Base-by-base conservation (phyloP, 2,113 vertebrate species). In the Hirundichthys speculiger region DNA sequence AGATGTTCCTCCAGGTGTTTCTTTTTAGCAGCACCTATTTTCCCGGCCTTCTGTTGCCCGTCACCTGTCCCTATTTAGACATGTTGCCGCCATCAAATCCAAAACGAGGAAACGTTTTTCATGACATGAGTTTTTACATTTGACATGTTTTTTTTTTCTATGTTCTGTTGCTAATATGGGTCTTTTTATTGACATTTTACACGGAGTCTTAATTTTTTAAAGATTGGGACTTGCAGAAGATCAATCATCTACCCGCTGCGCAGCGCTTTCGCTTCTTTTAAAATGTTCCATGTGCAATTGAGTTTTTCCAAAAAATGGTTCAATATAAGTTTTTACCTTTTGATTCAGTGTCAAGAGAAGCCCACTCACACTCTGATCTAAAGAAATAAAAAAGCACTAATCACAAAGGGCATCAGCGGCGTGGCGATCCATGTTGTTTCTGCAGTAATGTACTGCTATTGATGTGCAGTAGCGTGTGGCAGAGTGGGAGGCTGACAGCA, bases 401-500 rank as follows among this genome's bases (percentile, higher is more conserved):
- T 66, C 58, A 82, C 66, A 77, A 69, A 74, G 53, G 51, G 70
- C 43, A 61, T 62, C 54, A 75, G 58, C 8, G 45, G 45, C 64
- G 46, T 43, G 61, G 49, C 53, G 59, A 65, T 59, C 55, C 65
- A 46, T 49, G 60, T 38, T 72, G 69, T 67, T 68, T 69, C 71
- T 74, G 40, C 20, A 64, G 58, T 42, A 72, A 80, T 76, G 68
- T 10, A 38, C 63, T 38, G 27, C 39, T 60, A 80, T 80, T 64
- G 78, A 76, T 69, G 59, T 30, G 68, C 41, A 16, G 55, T 53
- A 41, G 55, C 38, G 24, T 83, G 79, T 61, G 73, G 81, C 84
- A 75, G 73, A 77, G 79, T 69, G 80, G 24, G 48, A 42, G 66
- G 70, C 61, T 68, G 75, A 78, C 69, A 74, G 67, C 55, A 49